Percentiles rank a stretch among this genome's conserved stretches.
Conservation (phyloP, 2,113 vertebrate species). For the Orientallactaga bullata region DNA sequence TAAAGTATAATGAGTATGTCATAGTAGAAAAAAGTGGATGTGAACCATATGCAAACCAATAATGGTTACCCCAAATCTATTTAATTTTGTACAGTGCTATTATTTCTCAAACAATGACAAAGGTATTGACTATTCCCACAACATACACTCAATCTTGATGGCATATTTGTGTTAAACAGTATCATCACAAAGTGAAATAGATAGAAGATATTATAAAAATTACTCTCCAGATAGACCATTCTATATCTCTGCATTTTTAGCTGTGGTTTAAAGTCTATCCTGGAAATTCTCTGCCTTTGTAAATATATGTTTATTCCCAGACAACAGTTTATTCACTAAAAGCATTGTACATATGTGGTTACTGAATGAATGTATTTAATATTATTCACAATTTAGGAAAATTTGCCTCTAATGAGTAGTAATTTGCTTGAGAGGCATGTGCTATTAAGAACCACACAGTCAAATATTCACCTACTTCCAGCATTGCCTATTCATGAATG, state of each 20-base stretch:
- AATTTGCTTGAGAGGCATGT: background rate
- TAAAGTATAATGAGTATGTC: background rate
- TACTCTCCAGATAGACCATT: background rate
- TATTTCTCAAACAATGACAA: background rate
- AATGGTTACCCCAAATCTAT: background rate
- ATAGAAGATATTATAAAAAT: background rate
- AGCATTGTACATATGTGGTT: background rate
- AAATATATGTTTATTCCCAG: background rate
- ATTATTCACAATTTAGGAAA: background rate
- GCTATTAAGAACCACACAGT: background rate
- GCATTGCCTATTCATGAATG: background rate
- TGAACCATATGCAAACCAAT: background rate
- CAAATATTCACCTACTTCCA: background rate
- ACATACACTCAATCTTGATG: background rate
- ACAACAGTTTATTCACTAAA: background rate
- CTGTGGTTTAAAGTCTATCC: conserved; percentile 3
- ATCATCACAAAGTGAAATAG: background rate
- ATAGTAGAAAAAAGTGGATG: background rate
- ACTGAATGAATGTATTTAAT: background rate
- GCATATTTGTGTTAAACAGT: background rate
- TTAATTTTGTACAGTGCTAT: background rate
- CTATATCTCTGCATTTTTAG: conserved; percentile 1
- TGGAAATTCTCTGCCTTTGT: conserved; percentile 25
- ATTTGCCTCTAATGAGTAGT: background rate
- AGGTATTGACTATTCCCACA: background rate